Base-by-base conservation (phyloP, 2,888 invertebrate species). In the Steromphala cineraria region DNA sequence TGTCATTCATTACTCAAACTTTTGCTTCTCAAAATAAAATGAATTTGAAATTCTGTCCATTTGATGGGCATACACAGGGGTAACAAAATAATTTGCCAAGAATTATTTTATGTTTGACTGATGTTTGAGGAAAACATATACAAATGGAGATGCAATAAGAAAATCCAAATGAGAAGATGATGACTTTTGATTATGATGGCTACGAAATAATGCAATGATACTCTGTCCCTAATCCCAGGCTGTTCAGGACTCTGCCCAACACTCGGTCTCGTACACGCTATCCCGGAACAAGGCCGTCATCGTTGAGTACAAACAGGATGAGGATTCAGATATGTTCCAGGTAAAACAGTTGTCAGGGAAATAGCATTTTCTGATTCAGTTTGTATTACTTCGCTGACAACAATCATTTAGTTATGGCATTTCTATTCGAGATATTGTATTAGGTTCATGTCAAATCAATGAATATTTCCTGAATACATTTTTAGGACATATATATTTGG, bases 291-390 rank as follows among this genome's bases (percentile, higher is more conserved):
- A 99, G 94, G 98, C 98, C 79, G 98, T 99, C 91, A 98, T 99
- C 92, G 99, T 99, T 80, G 99, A 99, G 94, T 99, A 99, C 94
- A 97, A 97, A 90, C 96, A 96, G 92, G 99, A 99, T 94, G 96
- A 96, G 82, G 97, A 97, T 93, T 99, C 98, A 80, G 99, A 99
- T 94, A 99, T 99, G 99, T 99, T 99, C 94, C 99, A 99, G 96
- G 98, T 98, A 92, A 4, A 19, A 19, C 53, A 13, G 74, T 74
- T 74, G 46, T 31, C 36, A 74, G 24, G 17, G 8, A 17, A 1
- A 10, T 10, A 46, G 53, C 24, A 53, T 46, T 15, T 10, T 40
- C 8, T 17, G 17, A 46, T 15, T 36, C 10, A 28, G 8, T 55
- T n/a, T 15, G 2, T 46, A 7, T 62, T 15, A 67, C 28, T 74